phyloP scores from a whole-genome alignment of 2,113 vertebrate genomes.

The Phalacrocorax pelagicus region DNA sequence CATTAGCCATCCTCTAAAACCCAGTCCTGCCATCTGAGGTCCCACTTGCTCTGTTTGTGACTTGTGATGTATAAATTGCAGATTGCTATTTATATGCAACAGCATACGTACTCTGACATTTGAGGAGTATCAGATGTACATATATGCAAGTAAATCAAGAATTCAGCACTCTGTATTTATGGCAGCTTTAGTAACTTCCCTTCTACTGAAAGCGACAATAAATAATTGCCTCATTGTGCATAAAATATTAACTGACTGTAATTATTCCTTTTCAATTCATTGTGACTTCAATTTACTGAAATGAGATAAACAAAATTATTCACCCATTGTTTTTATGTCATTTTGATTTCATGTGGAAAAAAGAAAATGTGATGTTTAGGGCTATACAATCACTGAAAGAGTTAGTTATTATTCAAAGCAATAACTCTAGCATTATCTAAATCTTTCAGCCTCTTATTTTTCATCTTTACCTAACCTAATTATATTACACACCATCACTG shows the following conservation, averaged over 20 bases:
- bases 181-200: slow-evolving; percentile 15
- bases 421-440: not conserved
- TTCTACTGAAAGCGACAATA: not conserved
- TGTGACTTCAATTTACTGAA: not conserved
- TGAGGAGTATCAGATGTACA: slow-evolving; percentile 14
- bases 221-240: not conserved
- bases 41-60: not conserved
- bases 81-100: not conserved
- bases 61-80: not conserved
- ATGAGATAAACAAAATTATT: not conserved
- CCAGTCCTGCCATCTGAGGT: not conserved
- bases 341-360: not conserved
- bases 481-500: not conserved
- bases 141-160: slow-evolving; percentile 29
- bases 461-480: not conserved
- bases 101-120: slow-evolving; percentile 17
- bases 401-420: not conserved
- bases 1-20: not conserved
- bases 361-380: not conserved
- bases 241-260: slow-evolving; percentile 1
- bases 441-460: not conserved
- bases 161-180: slow-evolving; percentile 14
- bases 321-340: not conserved
- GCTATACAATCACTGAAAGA: not conserved
- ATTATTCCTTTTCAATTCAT: not conserved